Conservation (phyloP, 2,797 vertebrate species). For the Heterohyrax brucei region DNA sequence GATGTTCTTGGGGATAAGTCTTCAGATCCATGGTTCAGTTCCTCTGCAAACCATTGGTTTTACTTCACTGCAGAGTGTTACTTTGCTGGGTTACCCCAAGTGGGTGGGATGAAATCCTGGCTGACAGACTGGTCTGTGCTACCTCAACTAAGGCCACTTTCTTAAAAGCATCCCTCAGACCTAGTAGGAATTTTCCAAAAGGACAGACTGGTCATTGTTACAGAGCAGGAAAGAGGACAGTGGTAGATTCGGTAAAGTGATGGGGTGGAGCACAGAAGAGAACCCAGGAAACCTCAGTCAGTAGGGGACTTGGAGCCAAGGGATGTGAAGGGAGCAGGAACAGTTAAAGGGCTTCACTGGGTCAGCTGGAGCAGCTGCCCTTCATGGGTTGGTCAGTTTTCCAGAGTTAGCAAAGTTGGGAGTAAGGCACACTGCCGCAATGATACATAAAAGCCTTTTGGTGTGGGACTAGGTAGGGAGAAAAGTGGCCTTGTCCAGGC, state of each 20-base stretch:
- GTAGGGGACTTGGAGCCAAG: neutral
- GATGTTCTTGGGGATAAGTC: neutral
- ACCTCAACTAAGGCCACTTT: neutral
- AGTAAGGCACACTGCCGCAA: neutral
- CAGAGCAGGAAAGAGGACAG: slow-evolving; percentile 43
- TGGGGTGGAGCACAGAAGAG: neutral
- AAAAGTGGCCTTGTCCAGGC: too few species aligned
- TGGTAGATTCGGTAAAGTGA: slow-evolving; percentile 21
- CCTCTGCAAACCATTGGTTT: neutral
- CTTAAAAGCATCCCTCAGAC: neutral
- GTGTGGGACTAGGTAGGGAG: neutral
- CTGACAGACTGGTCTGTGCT: neutral
- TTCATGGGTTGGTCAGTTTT: neutral
- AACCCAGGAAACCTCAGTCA: neutral
- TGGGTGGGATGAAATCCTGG: fast-evolving
- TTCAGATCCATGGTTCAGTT: neutral
- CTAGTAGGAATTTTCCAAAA: slow-evolving; percentile 53
- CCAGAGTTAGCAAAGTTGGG: neutral
- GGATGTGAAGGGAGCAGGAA: too few species aligned
- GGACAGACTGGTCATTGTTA: slow-evolving; percentile 55
- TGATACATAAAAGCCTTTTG: neutral
- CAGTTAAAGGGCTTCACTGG: neutral
- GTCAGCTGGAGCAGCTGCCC: neutral
- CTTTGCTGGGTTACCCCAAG: neutral
- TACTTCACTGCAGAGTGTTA: neutral